phyloP scores from a whole-genome alignment of 1,140 invertebrate species.

The Lycorma delicatula region DNA sequence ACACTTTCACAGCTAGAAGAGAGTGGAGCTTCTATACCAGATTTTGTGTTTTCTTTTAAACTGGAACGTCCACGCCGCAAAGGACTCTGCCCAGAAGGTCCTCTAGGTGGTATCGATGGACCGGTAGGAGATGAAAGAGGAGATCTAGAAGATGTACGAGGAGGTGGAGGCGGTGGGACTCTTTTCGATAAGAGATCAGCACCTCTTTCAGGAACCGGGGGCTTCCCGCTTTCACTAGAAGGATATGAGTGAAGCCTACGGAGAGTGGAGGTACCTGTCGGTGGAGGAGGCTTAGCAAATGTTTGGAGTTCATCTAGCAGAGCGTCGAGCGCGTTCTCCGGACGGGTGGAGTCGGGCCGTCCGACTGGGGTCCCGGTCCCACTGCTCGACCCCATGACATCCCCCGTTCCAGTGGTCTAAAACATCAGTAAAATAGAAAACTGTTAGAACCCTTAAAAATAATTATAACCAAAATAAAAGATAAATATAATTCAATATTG shows the following conservation, averaged over 20 bases:
- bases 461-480: too few relatives aligned
- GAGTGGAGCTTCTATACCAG: constrained; percentile 23
- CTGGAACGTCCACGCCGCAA: constrained; percentile 34
- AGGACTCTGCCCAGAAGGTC: constrained; percentile 33
- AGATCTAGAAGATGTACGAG: constrained; percentile 69
- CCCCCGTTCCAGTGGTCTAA: constrained; percentile 50
- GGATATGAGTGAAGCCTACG: constrained; percentile 64
- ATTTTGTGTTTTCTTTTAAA: constrained; percentile 32
- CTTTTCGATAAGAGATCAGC: constrained; percentile 56
- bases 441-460: too few relatives aligned
- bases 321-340: constrained; percentile 92
- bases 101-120: constrained; percentile 47
- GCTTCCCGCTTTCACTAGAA: constrained; percentile 46
- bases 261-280: constrained; percentile 47
- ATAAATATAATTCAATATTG: too few relatives aligned
- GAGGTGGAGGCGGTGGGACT: constrained; percentile 77
- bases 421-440: too few relatives aligned
- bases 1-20: constrained; percentile 64
- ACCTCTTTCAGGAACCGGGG: constrained; percentile 68
- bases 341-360: constrained; percentile 52
- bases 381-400: constrained; percentile 51
- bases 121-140: constrained; percentile 70
- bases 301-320: constrained; percentile 86
- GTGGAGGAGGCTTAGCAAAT: constrained; percentile 48
- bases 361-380: constrained; percentile 14